Conservation (phyloP, 2,113 vertebrate genomes). For the Cricetomys ansorgei region DNA sequence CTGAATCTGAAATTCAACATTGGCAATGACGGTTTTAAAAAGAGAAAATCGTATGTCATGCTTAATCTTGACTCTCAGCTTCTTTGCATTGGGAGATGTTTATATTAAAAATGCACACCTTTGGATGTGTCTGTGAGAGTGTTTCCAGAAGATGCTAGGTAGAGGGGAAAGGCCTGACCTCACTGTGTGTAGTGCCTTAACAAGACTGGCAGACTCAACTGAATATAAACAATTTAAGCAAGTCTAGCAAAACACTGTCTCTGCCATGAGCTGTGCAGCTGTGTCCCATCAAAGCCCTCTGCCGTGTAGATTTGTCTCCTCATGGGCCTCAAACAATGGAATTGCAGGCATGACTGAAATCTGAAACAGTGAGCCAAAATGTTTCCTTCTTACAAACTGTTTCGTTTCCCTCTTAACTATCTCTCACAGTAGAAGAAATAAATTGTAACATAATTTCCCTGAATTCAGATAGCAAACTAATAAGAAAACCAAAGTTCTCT, state of each 20-base stretch:
- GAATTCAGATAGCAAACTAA: background rate
- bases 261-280: background rate
- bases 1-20: background rate
- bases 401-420: background rate
- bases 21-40: background rate
- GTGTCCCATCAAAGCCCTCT: background rate
- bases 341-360: background rate
- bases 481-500: background rate
- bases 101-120: background rate
- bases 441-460: background rate
- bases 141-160: background rate
- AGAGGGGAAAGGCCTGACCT: accelerated
- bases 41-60: background rate
- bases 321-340: background rate
- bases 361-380: background rate
- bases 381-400: background rate
- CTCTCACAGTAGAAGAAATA: background rate
- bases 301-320: background rate
- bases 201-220: accelerated
- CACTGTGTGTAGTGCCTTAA: too few species aligned
- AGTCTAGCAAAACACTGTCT: background rate
- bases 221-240: background rate
- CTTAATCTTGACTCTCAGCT: background rate
- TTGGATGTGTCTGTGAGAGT: background rate
- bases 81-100: background rate